Base-by-base conservation (phyloP, 2,113 vertebrate species). In the Corythornis vintsioides region DNA sequence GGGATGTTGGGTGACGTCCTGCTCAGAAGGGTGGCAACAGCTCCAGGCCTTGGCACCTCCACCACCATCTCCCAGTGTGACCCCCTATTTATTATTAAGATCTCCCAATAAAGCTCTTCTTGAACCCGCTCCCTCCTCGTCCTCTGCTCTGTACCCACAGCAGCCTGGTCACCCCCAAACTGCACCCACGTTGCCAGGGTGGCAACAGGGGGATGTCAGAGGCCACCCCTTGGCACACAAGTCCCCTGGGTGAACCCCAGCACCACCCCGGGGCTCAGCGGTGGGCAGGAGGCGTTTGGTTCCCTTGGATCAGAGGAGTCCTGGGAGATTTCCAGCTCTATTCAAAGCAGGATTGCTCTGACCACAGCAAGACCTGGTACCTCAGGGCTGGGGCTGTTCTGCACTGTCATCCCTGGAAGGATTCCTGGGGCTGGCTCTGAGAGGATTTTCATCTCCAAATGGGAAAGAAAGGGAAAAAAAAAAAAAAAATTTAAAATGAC, bases 41-140 rank as follows among this genome's bases (percentile, higher is more conserved):
- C 65, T 84, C 61, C 65, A 74, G 18, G 7, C 40, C 78, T 61
- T 10, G 1, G 20, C 45, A 38, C 57, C 74, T 66, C 78, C 13
- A 1, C 18, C 45, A 35, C 42, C 1, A 0, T 84, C 50, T 65
- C 87, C 42, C 19, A 38, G 0, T 55, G 66, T 92, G 92, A 89
- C 42, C 79, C 79, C 59, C 71, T 96, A 94, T 95, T 95, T 96
- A 96, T 96, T 93, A 83, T 55, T 81, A 67, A 21, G 40, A 64
- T 61, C 20, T 85, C 85, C 71, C 55, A 96, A 94, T 96, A 96
- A 96, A 96, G 75, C 47, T 92, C 59, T 84, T 92, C 66, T 70
- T 2, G 2, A 89, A 76, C 16, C 71, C 2, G 13, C 87, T 87
- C 13, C 29, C 8, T 60, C 77, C 47, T 31, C 11, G 4, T 81